Conservation (phyloP, 2,888 invertebrate species). For the Drosophila kokeensis region DNA sequence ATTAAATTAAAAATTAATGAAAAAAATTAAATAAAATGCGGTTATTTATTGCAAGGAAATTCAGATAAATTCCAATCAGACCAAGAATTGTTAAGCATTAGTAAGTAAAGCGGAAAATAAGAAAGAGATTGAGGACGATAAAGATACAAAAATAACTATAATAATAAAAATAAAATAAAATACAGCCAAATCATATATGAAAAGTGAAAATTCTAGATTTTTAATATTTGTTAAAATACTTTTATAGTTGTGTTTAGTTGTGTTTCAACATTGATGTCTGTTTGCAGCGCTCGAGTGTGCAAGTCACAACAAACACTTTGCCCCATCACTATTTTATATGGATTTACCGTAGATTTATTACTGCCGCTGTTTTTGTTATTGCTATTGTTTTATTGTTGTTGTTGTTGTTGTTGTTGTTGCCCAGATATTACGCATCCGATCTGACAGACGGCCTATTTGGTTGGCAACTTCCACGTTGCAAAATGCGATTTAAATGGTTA, state of each 20-base stretch:
- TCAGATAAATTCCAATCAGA: neutral
- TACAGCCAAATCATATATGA: neutral
- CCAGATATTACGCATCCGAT: slow-evolving; percentile 50
- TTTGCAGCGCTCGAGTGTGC: slow-evolving; percentile 15
- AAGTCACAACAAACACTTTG: slow-evolving; percentile 7
- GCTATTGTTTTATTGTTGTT: slow-evolving; percentile 26
- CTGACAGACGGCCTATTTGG: slow-evolving; percentile 43
- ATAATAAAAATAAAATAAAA: neutral
- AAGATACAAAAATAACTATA: neutral
- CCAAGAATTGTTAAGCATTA: neutral
- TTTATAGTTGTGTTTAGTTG: no score
- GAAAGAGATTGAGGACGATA: neutral
- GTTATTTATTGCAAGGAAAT: neutral
- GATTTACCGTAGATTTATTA: slow-evolving; percentile 63
- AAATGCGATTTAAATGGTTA: slow-evolving; percentile 59
- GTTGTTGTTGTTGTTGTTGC: slow-evolving; percentile 12
- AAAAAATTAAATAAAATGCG: neutral
- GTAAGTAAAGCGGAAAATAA: neutral
- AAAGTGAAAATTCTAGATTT: no score
- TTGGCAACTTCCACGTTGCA: slow-evolving; percentile 32
- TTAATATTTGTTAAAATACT: slow-evolving; percentile 4
- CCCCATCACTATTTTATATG: slow-evolving; percentile 29
- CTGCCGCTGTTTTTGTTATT: slow-evolving; percentile 30
- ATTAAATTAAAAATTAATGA: neutral
- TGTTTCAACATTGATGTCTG: slow-evolving; percentile 28